Percentiles rank a stretch among this genome's conserved stretches.
phyloP scores from a whole-genome alignment of 2,113 vertebrate genomes.

The Orcinus orca region DNA sequence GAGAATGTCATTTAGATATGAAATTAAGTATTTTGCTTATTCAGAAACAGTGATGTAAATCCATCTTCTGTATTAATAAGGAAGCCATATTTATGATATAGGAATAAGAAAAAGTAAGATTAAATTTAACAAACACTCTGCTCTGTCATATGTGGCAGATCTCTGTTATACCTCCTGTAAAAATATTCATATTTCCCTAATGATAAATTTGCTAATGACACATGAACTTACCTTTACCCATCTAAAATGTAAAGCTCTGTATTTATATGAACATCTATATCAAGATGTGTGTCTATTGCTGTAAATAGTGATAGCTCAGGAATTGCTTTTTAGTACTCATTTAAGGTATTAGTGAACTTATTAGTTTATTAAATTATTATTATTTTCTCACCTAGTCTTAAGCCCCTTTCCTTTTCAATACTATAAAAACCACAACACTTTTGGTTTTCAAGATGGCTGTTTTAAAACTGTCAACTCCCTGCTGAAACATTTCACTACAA shows the following conservation, averaged over 20 bases:
- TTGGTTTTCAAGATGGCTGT: neutral
- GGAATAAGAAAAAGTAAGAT: neutral
- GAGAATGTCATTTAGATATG: neutral
- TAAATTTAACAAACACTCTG: neutral
- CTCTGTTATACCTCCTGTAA: neutral
- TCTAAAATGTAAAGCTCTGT: neutral
- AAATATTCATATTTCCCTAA: neutral
- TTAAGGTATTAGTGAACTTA: neutral
- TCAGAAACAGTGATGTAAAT: neutral
- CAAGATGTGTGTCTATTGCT: neutral
- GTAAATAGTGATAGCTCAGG: neutral
- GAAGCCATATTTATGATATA: neutral
- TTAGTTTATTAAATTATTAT: neutral
- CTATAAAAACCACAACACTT: neutral
- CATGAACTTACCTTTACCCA: neutral
- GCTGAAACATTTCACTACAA: neutral
- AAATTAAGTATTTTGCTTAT: neutral
- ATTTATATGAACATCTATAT: neutral
- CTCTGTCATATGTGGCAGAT: neutral
- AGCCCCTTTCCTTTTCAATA: neutral
- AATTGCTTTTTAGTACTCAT: neutral
- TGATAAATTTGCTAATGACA: neutral
- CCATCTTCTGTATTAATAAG: neutral
- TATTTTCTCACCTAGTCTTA: neutral
- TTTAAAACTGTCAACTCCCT: conserved; percentile 22